These are phyloP conservation scores for Tauraco hartlaubi DNA, from an alignment of 2,797 vertebrate species.

Conservation along the genomic window DNA sequence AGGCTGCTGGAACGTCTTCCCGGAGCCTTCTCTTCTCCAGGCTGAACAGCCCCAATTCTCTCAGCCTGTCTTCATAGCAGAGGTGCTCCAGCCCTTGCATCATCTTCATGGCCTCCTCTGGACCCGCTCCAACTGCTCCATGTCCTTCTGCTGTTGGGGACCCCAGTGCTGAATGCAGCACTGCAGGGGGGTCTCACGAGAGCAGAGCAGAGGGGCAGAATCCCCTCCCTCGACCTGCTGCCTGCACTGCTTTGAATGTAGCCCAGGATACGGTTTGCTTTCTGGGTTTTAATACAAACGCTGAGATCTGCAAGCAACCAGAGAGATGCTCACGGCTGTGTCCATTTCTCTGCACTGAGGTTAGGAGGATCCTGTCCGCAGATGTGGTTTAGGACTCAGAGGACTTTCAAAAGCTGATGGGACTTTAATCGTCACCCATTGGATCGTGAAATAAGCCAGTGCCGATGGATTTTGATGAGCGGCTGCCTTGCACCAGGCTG, in stretches of 20 bases:
- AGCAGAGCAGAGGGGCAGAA: too few relatives aligned
- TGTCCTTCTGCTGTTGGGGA: neutral
- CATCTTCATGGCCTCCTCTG: neutral
- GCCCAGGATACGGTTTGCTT: accelerated
- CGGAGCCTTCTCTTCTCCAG: too few relatives aligned
- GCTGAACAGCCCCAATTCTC: neutral
- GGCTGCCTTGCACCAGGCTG: accelerated
- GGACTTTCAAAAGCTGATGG: neutral
- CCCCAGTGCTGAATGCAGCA: neutral
- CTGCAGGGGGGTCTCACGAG: neutral
- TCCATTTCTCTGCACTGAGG: neutral
- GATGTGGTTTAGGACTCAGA: neutral
- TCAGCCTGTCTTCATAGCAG: neutral
- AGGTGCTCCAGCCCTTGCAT: accelerated
- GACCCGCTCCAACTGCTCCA: neutral
- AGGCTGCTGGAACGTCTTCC: too few relatives aligned
- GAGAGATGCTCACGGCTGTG: neutral
- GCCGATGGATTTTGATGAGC: accelerated
- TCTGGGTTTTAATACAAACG: neutral
- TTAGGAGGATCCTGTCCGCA: neutral
- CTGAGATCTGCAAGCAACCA: neutral
- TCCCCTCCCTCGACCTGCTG: neutral
- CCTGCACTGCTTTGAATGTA: neutral
- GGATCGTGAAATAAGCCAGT: neutral
- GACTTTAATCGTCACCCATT: neutral